Evolutionary conservation across 2,797 vertebrate species (phyloP).

Genomic region (Megaceryle alcyon): DNA sequence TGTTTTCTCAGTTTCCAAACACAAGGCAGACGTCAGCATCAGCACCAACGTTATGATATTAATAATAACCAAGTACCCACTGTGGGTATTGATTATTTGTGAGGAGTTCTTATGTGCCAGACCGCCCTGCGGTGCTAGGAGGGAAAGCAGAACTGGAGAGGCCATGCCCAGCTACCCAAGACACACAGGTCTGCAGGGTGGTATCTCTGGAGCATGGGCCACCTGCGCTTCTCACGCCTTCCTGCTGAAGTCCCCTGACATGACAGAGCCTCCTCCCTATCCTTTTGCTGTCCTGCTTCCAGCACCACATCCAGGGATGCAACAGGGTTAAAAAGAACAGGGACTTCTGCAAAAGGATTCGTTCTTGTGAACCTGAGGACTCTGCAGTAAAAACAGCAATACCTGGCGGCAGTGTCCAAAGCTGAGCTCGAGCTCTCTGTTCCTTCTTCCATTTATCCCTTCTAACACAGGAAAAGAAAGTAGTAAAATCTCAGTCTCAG

Average conservation of each 20-base stretch:
- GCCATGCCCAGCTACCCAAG: background rate
- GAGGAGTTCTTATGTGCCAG: background rate
- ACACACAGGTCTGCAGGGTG: background rate
- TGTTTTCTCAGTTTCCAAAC: background rate
- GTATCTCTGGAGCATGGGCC: background rate
- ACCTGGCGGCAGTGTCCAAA: background rate
- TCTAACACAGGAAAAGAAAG: background rate
- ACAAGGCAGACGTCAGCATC: background rate
- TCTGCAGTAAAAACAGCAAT: background rate
- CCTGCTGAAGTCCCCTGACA: background rate
- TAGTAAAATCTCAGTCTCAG: background rate
- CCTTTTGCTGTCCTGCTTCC: background rate
- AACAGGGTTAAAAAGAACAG: background rate
- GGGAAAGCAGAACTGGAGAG: background rate
- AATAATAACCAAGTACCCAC: background rate
- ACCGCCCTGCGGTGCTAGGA: background rate
- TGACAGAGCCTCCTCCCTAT: background rate
- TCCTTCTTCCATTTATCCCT: background rate
- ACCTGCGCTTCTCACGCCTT: rapidly evolving
- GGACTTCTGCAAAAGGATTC: background rate
- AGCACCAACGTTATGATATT: background rate
- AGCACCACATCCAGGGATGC: background rate
- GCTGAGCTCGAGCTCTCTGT: background rate
- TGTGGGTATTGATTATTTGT: background rate
- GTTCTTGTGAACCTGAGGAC: background rate